These are phyloP conservation scores for Oreochromis aureus DNA, from an alignment of 2,113 vertebrate species.

Conservation along the genomic window DNA sequence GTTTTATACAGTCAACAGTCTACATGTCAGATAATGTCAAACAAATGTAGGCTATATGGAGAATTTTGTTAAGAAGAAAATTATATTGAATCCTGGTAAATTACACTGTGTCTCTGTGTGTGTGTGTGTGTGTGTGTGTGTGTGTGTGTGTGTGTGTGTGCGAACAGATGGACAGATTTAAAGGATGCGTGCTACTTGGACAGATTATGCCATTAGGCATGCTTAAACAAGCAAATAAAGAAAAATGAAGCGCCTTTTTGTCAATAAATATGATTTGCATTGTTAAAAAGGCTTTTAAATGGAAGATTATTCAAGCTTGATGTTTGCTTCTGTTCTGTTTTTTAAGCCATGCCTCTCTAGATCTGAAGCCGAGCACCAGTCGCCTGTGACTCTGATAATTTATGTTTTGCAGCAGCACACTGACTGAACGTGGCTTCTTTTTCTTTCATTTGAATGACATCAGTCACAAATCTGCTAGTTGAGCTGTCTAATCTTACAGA, in stretches of 20 bases:
- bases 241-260: slow-evolving; percentile 21
- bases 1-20: slow-evolving; percentile 18
- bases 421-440: not conserved
- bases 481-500: slow-evolving; percentile 2
- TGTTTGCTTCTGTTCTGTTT: not conserved
- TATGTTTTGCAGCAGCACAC: not conserved
- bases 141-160: not conserved
- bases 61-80: slow-evolving; percentile 40
- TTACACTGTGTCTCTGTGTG: slow-evolving; percentile 42
- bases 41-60: slow-evolving; percentile 14
- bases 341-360: not conserved
- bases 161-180: slow-evolving; percentile 14
- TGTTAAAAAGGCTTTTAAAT: not conserved
- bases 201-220: slow-evolving; percentile 14
- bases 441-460: not conserved
- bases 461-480: not conserved
- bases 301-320: not conserved
- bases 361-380: slow-evolving; percentile 4
- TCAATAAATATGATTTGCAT: slow-evolving; percentile 3
- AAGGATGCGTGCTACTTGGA: slow-evolving; percentile 31
- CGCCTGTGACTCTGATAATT: not conserved
- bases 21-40: not conserved
- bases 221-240: slow-evolving; percentile 19
- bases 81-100: slow-evolving; percentile 41
- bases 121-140: not conserved